Percentiles rank a stretch among this genome's conserved stretches.
These are phyloP conservation scores for Ibidorhyncha struthersii DNA, from an alignment of 2,113 vertebrate genomes.

Conservation along the genomic window DNA sequence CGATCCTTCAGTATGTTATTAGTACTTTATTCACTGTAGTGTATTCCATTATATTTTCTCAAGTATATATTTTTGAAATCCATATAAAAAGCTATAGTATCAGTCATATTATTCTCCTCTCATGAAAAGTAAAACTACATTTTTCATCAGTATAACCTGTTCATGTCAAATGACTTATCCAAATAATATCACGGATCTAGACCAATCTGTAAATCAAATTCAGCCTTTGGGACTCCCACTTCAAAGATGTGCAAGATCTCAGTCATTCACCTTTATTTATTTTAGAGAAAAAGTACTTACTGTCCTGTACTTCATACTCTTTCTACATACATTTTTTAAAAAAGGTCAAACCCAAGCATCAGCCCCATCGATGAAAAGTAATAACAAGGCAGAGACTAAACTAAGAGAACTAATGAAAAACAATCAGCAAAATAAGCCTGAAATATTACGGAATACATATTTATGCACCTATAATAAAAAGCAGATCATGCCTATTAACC, in stretches of 20 bases:
- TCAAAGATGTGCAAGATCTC: not conserved
- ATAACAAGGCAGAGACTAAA: not conserved
- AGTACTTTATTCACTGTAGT: not conserved
- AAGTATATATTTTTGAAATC: not conserved
- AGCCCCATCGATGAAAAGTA: not conserved
- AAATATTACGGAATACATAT: not conserved
- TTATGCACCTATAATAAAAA: not conserved
- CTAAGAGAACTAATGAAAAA: not conserved
- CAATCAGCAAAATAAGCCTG: not conserved
- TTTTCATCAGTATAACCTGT: not conserved
- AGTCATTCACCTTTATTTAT: not conserved
- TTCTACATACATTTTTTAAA: accelerated
- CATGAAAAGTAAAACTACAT: not conserved
- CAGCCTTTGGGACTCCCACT: not conserved
- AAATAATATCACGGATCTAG: not conserved
- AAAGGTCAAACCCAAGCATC: not conserved
- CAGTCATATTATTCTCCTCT: not conserved
- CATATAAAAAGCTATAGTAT: not conserved
- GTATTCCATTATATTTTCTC: not conserved
- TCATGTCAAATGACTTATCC: not conserved
- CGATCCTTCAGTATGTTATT: not conserved
- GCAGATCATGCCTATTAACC: not conserved
- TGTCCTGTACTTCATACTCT: not conserved
- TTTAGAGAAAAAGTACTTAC: not conserved
- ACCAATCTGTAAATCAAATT: not conserved